A percentile compares a stretch with the other conserved stretches of the same genome.
Conservation (phyloP, 2,888 invertebrate species). For the Platycheirus rosarum region DNA sequence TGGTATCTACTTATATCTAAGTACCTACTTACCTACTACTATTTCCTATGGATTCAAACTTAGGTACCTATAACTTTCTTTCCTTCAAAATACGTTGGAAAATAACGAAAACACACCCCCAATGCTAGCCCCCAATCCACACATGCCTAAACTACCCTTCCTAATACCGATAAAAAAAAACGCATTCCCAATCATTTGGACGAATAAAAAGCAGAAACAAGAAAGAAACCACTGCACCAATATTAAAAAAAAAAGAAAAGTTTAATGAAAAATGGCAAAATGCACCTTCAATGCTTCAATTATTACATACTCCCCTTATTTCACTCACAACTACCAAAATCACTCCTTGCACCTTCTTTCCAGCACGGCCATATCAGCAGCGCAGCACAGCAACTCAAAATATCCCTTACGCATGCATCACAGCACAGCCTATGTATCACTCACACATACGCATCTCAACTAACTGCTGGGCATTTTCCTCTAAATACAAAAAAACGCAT, state of each 20-base stretch:
- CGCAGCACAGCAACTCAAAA: conserved; percentile 54
- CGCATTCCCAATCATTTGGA: conserved; percentile 71
- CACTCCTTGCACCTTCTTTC: conserved; percentile 2
- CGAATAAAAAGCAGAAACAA: conserved; percentile 61
- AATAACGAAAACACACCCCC: conserved; percentile 68
- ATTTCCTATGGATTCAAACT: not conserved
- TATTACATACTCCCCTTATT: conserved; percentile 59
- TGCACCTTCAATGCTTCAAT: conserved; percentile 70
- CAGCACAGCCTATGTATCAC: conserved; percentile 64
- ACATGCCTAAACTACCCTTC: conserved; percentile 23
- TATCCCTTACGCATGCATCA: conserved; percentile 74
- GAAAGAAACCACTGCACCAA: conserved; percentile 29
- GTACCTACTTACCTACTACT: not conserved
- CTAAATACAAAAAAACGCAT: conserved; percentile 53
- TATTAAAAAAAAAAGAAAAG: conserved; percentile 35
- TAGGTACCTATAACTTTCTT: too few relatives aligned
- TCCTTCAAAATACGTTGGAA: conserved; percentile 10
- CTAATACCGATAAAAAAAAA: conserved; percentile 24
- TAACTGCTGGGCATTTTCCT: conserved; percentile 66
- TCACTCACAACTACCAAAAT: conserved; percentile 43
- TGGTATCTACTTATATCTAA: too few relatives aligned
- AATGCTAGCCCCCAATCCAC: conserved; percentile 39
- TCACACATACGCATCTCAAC: conserved; percentile 52
- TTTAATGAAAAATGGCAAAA: conserved; percentile 57
- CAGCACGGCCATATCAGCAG: conserved; percentile 25